A percentile compares a stretch with the other conserved stretches of the same genome.
phyloP scores from a whole-genome alignment of 2,113 vertebrate species.

The Regulus satrapa region DNA sequence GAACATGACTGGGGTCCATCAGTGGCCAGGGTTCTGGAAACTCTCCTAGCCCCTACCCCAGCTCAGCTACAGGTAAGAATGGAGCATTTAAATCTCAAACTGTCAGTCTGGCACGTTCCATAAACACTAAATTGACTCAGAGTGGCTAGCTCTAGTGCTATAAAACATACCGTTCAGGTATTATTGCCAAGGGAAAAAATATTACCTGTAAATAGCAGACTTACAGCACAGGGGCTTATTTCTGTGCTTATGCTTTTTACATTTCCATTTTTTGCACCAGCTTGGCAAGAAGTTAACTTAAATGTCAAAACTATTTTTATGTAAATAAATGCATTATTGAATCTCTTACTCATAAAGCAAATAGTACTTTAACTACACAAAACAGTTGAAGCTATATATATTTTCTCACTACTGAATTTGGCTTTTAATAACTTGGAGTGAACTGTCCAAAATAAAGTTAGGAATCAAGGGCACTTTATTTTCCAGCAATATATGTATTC shows the following conservation, averaged over 20 bases:
- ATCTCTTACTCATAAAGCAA: slow-evolving; percentile 62
- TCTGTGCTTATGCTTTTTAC: slow-evolving; percentile 37
- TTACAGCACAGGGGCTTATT: background rate
- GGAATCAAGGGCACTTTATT: slow-evolving; percentile 62
- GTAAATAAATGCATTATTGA: slow-evolving; percentile 64
- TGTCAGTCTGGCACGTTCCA: slow-evolving; percentile 34
- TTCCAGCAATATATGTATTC: slow-evolving; percentile 31
- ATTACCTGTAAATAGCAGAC: slow-evolving; percentile 40
- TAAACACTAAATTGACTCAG: slow-evolving; percentile 51
- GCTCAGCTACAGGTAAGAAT: background rate
- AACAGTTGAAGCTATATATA: slow-evolving; percentile 56
- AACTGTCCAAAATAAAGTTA: slow-evolving; percentile 65
- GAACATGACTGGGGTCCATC: accelerated
- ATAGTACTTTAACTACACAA: slow-evolving; percentile 54
- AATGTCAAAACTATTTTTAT: slow-evolving; percentile 63
- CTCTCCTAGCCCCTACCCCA: background rate
- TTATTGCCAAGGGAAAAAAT: slow-evolving; percentile 46
- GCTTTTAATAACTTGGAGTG: slow-evolving; percentile 41
- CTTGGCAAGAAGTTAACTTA: slow-evolving; percentile 36
- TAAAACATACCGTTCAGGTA: slow-evolving; percentile 34
- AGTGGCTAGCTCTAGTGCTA: slow-evolving; percentile 26
- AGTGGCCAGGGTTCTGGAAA: background rate
- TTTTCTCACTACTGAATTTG: slow-evolving; percentile 65
- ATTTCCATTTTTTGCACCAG: slow-evolving; percentile 51
- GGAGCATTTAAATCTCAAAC: slow-evolving; percentile 1